These are phyloP conservation scores for Chloroceryle inda DNA, from an alignment of 2,797 vertebrate genomes.

Conservation along the genomic window DNA sequence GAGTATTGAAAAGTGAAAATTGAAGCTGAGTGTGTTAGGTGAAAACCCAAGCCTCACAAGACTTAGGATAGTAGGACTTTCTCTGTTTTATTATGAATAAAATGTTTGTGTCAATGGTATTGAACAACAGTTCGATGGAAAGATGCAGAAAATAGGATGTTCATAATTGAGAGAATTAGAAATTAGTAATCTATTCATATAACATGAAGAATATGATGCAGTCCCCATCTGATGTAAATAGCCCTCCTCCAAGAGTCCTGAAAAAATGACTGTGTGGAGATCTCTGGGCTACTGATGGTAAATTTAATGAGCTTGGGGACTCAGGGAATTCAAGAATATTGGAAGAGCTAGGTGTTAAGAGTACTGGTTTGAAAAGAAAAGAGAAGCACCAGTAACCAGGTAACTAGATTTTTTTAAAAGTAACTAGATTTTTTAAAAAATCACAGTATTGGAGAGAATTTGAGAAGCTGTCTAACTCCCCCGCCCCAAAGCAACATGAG, in stretches of 20 bases:
- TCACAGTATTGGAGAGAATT: background rate
- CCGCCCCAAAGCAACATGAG: background rate
- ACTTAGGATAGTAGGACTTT: background rate
- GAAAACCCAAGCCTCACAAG: background rate
- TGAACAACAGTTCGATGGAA: background rate
- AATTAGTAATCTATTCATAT: background rate
- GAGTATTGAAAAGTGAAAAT: background rate
- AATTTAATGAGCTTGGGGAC: constrained; percentile 60
- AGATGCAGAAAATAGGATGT: background rate
- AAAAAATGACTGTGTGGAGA: constrained; percentile 27
- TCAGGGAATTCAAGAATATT: constrained; percentile 36
- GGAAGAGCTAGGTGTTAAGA: constrained; percentile 3
- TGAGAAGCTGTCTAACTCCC: background rate
- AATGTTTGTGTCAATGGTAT: background rate
- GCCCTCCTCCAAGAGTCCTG: constrained; percentile 24
- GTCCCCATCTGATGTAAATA: background rate
- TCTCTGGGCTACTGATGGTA: constrained; percentile 43
- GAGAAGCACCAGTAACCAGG: constrained; percentile 48
- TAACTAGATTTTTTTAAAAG: constrained; percentile 20
- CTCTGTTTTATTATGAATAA: background rate
- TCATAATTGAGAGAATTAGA: background rate
- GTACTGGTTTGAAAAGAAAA: constrained; percentile 27
- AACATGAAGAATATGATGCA: background rate
- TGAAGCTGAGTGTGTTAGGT: background rate
- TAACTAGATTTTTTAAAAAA: constrained; percentile 18